These are phyloP conservation scores for Hippocampus kuda DNA, from an alignment of 2,797 vertebrate species.

Conservation along the genomic window DNA sequence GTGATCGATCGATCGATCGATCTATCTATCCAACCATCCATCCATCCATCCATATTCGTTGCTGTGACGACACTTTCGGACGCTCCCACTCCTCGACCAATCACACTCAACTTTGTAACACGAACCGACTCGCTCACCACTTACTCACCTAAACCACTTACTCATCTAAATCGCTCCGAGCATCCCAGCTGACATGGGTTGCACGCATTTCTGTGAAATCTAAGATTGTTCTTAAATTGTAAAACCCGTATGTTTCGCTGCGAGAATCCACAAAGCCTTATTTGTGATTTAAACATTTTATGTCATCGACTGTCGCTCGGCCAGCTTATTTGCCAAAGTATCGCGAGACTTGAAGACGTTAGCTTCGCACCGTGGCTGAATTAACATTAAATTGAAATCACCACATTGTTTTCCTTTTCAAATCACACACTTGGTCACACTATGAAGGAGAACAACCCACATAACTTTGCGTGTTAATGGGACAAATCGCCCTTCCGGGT, in stretches of 20 bases:
- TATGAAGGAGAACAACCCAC: accelerated
- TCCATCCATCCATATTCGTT: background rate
- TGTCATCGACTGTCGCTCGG: too few relatives aligned
- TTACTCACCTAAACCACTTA: background rate
- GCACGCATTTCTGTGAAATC: background rate
- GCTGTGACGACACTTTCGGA: background rate
- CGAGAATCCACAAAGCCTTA: background rate
- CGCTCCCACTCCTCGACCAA: conserved; percentile 49
- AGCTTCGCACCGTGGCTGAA: background rate
- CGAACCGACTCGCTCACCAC: conserved; percentile 10
- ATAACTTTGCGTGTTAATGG: background rate
- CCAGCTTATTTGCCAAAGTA: background rate
- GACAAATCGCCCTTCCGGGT: background rate
- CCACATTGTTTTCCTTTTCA: background rate
- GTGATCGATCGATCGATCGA: too few relatives aligned
- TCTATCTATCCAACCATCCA: too few relatives aligned
- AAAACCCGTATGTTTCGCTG: background rate
- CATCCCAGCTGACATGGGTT: background rate
- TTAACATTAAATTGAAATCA: background rate
- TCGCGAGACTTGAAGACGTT: conserved; percentile 14
- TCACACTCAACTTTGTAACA: conserved; percentile 1
- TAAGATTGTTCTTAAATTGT: background rate
- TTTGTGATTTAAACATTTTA: background rate
- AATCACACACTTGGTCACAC: accelerated
- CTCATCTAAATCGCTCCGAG: background rate